Evolutionary conservation across 1,140 invertebrate genomes (phyloP).

Genomic region (Drosophila nebulosa): DNA sequence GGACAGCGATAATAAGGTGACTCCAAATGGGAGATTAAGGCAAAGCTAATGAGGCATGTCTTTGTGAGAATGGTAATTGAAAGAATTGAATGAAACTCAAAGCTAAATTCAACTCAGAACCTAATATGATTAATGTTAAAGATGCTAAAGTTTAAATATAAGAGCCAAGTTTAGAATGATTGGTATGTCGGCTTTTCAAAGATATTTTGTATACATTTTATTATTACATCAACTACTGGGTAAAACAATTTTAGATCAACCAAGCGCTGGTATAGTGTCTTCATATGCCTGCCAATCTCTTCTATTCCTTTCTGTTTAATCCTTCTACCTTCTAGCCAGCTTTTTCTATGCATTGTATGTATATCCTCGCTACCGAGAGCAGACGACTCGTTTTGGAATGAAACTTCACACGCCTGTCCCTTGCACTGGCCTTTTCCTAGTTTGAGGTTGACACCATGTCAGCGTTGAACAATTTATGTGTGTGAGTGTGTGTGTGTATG

Average conservation of each 20-base stretch:
- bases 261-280: not conserved
- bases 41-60: conserved; percentile 29
- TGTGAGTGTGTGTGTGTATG: conserved; percentile 11
- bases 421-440: conserved; percentile 12
- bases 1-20: not conserved
- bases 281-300: not conserved
- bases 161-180: no score
- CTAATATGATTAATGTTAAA: no score
- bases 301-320: not conserved
- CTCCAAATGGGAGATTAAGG: conserved; percentile 5
- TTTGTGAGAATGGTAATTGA: not conserved
- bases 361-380: not conserved
- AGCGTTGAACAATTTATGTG: conserved; percentile 55
- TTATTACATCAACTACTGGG: no score
- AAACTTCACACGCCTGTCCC: conserved; percentile 9
- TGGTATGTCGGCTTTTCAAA: no score
- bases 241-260: not conserved
- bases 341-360: not conserved
- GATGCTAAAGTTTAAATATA: no score
- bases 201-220: no score
- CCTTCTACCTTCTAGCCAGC: not conserved
- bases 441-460: conserved; percentile 46
- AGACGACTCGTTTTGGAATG: not conserved
- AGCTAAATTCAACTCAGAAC: not conserved
- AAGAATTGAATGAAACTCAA: not conserved